Base-by-base conservation (phyloP, 1,140 invertebrate genomes). In the Drosophila repletoides region DNA sequence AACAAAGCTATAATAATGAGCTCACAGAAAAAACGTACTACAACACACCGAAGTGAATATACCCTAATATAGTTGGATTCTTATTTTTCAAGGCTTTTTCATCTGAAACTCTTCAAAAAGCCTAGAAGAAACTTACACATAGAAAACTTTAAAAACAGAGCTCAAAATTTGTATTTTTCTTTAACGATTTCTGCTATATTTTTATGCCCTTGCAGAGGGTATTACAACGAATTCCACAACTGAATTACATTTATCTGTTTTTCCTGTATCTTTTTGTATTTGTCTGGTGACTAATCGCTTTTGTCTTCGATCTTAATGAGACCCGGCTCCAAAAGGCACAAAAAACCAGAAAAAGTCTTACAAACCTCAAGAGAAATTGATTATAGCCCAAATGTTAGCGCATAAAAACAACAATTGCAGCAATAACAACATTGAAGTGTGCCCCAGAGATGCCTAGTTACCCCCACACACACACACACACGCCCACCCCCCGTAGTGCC, bases 351-450 rank as follows among this genome's bases (percentile, higher is more conserved):
- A 49, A 26, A 12, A 34, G 21, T 55, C 28, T 53, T 15, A 28
- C n/a, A 14, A 31, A 19, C 10, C 61, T 21, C 34, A 7, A 24
- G 34, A 31, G 45, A 43, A 60, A 66, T 66, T 36, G 63, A 66
- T 66, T 51, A 45, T 36, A 29, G 15, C 14, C 26, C 3, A 21
- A 45, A 29, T 24, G n/a, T 22, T 24, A 24, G 24, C 1, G 55
- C 41, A 45, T 65, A 10, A 41, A 66, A 45, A 66, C 28, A 68
- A 68, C 58, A 66, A 58, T 40, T 58, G 46, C 38, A 14, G 61
- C 65, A 52, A 51, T 46, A 76, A 52, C 53, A 68, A 63, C 56
- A 73, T 45, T 56, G 59, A 80, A 79, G 75, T 77, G 75, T 56
- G 51, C 75, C 76, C 70, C 48, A 49, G 71, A 70, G 75, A 58